These are phyloP conservation scores for Drosophila eohydei DNA, from an alignment of 2,888 invertebrate genomes.

Conservation along the genomic window DNA sequence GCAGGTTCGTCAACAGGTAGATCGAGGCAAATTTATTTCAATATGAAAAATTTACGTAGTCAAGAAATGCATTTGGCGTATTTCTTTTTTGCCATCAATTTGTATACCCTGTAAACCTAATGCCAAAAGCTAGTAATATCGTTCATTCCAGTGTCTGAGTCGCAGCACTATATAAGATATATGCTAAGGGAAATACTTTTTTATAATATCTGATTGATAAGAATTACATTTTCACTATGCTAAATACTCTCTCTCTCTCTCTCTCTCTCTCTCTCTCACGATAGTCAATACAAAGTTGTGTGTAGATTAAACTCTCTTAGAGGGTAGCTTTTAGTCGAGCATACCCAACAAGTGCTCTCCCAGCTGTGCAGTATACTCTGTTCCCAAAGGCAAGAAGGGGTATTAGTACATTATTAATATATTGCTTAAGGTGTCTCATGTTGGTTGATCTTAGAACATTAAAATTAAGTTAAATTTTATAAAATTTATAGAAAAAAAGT, in stretches of 20 bases:
- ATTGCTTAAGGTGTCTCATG: neutral
- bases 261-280: neutral
- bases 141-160: neutral
- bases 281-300: neutral
- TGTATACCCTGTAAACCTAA: neutral
- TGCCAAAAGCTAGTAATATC: neutral
- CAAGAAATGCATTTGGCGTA: neutral
- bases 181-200: neutral
- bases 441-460: neutral
- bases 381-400: neutral
- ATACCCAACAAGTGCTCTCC: conserved; percentile 3
- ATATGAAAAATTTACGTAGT: neutral
- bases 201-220: neutral
- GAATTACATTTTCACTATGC: neutral
- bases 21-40: neutral
- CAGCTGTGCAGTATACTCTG: neutral
- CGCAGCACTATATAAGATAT: neutral
- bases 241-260: neutral
- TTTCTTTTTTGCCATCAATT: neutral
- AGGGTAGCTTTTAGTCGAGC: conserved; percentile 1
- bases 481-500: neutral
- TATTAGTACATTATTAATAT: neutral
- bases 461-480: neutral
- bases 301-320: neutral
- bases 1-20: neutral